Evolutionary conservation across 1,140 invertebrate species (phyloP).

Genomic region (Drosophila ohnishii): DNA sequence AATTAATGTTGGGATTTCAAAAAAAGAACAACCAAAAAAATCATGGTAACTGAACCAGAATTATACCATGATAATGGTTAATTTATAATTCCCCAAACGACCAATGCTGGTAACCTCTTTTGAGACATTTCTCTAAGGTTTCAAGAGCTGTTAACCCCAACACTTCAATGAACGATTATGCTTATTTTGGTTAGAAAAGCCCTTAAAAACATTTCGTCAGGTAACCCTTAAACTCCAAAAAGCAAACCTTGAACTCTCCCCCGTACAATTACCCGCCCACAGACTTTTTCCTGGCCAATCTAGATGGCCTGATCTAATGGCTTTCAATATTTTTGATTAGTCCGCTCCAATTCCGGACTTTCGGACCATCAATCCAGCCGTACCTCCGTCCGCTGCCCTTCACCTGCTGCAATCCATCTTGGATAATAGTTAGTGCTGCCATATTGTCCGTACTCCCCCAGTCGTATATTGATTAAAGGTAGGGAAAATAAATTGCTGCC

Average conservation of each 20-base stretch:
- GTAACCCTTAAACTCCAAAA: background rate
- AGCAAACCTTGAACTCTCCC: constrained; percentile 30
- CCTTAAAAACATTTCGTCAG: background rate
- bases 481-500: constrained; percentile 30
- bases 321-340: constrained; percentile 48
- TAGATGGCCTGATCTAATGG: constrained; percentile 39
- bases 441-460: constrained; percentile 42
- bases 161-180: background rate
- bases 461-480: constrained; percentile 73
- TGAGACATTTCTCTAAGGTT: background rate
- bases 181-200: background rate
- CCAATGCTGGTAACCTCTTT: background rate
- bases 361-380: constrained; percentile 22
- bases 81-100: constrained; percentile 2
- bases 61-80: background rate
- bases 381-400: constrained; percentile 9
- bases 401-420: constrained; percentile 65
- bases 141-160: background rate
- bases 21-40: constrained; percentile 7
- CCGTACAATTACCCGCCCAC: constrained; percentile 15
- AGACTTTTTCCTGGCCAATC: constrained; percentile 11
- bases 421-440: constrained; percentile 64
- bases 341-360: constrained; percentile 43
- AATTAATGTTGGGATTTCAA: constrained; percentile 47
- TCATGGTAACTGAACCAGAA: background rate